These are phyloP conservation scores for Megaleporinus macrocephalus DNA, from an alignment of 2,113 vertebrate genomes.

Conservation along the genomic window DNA sequence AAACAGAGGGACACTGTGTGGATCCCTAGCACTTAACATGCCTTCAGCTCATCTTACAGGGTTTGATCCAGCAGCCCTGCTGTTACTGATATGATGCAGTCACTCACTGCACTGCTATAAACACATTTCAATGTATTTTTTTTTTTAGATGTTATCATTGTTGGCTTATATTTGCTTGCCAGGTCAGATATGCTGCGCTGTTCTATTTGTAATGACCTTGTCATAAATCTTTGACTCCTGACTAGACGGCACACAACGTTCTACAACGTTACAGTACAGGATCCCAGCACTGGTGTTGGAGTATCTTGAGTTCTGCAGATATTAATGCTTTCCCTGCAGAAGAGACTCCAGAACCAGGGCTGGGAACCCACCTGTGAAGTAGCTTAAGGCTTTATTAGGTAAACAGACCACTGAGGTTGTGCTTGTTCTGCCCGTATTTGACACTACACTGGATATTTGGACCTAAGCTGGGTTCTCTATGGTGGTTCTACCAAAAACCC, in stretches of 20 bases:
- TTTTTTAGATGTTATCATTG: neutral
- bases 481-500: no score
- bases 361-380: no score
- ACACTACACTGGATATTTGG: no score
- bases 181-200: neutral
- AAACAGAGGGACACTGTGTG: neutral
- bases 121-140: conserved; percentile 1
- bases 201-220: neutral
- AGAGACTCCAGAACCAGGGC: no score
- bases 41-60: neutral
- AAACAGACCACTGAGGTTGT: no score
- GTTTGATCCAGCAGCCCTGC: neutral
- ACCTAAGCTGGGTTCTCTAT: no score
- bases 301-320: no score
- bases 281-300: no score
- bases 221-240: neutral
- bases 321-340: no score
- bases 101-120: neutral
- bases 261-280: no score
- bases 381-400: no score
- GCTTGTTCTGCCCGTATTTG: no score
- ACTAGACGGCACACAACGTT: neutral
- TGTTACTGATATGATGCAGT: neutral
- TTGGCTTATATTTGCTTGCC: neutral
- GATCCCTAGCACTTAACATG: conserved; percentile 16